A percentile compares a stretch with the other conserved stretches of the same genome.
Conservation (phyloP, 2,888 invertebrate genomes). For the Schizaphis graminum region DNA sequence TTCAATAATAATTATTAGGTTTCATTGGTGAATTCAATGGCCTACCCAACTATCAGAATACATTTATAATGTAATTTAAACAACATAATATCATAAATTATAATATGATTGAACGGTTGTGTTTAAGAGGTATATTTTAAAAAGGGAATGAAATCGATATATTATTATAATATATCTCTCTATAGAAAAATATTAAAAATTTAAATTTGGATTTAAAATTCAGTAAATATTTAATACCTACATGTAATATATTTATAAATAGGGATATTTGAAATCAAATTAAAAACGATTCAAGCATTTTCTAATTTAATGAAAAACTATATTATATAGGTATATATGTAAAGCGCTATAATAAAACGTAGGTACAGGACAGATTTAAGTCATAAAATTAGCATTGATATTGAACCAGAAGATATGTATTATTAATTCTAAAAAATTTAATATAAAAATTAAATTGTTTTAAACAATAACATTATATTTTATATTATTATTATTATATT, state of each 20-base stretch:
- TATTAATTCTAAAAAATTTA: neutral
- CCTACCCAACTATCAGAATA: neutral
- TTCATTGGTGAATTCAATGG: neutral
- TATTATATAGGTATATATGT: neutral
- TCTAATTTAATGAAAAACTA: neutral
- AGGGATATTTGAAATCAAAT: neutral
- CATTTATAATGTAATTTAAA: neutral
- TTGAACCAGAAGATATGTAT: neutral
- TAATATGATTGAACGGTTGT: neutral
- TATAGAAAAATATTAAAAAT: neutral
- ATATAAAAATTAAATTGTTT: neutral
- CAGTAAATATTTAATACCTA: neutral
- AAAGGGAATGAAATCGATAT: neutral
- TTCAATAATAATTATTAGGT: neutral
- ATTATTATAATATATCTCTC: neutral
- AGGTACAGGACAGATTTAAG: neutral
- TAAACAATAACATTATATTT: neutral
- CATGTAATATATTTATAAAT: neutral
- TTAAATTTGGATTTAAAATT: neutral
- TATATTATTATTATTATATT: too few relatives aligned
- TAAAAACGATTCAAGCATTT: neutral
- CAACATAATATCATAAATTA: neutral
- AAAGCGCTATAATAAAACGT: neutral
- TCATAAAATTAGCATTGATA: constrained; percentile 31
- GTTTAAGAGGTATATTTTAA: neutral